Evolutionary conservation across 2,113 vertebrate species (phyloP).

Genomic region (Eptesicus fuscus): DNA sequence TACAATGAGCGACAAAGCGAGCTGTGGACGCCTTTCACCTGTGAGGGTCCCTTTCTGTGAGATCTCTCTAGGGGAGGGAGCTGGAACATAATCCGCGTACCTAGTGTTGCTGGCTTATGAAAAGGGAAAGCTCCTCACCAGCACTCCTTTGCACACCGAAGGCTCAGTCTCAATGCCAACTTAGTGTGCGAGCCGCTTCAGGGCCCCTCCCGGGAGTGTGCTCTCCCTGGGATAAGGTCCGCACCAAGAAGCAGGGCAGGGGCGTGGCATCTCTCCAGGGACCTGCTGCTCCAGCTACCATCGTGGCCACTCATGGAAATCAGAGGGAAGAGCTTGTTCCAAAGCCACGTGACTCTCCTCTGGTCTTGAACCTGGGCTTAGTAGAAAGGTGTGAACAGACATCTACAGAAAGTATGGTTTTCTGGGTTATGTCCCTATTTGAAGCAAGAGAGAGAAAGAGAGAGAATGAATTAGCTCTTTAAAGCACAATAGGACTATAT

Average conservation of each 20-base stretch:
- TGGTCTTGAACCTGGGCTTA: background rate
- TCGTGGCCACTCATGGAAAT: background rate
- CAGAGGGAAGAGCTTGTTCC: background rate
- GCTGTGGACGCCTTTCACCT: background rate
- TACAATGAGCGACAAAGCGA: background rate
- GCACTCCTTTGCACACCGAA: background rate
- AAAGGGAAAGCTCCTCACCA: background rate
- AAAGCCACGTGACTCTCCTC: background rate
- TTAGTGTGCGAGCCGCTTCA: background rate
- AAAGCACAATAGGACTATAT: background rate
- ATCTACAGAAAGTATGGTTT: background rate
- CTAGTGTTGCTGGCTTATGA: background rate
- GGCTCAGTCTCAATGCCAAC: background rate
- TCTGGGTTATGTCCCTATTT: background rate
- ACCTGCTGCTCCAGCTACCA: background rate
- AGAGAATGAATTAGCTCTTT: background rate
- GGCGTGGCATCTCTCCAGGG: background rate
- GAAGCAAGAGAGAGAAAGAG: too few species aligned
- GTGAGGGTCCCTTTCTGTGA: background rate
- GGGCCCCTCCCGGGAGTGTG: background rate
- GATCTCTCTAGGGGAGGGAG: background rate
- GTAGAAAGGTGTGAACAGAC: background rate
- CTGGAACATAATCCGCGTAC: background rate
- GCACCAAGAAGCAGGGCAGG: background rate
- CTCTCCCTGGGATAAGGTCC: background rate